Evolutionary conservation across 2,113 vertebrate species (phyloP).

Genomic region (Varanus komodoensis): DNA sequence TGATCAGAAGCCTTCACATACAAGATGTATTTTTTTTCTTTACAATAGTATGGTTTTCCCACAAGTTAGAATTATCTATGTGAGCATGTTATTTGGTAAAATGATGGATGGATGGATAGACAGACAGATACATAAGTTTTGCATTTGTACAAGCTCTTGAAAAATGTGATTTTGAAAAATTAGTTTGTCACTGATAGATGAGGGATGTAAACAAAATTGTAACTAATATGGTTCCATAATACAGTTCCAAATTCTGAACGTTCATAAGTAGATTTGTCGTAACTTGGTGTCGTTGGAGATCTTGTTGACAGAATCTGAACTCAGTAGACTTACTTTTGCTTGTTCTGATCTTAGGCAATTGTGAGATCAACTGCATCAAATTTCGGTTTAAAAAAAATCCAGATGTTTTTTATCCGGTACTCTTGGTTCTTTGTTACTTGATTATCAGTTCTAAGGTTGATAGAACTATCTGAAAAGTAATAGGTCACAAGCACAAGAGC

Average conservation of each 20-base stretch:
- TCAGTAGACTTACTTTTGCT: background rate
- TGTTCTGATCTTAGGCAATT: background rate
- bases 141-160: background rate
- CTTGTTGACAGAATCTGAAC: background rate
- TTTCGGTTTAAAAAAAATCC: background rate
- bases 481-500: background rate
- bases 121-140: background rate
- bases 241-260: background rate
- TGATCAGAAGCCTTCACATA: conserved; percentile 28
- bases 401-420: background rate
- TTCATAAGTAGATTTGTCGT: background rate
- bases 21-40: conserved; percentile 31
- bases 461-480: background rate
- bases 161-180: background rate
- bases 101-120: no score
- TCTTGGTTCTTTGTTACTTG: background rate
- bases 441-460: background rate
- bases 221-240: conserved; percentile 29
- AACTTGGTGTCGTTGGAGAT: background rate
- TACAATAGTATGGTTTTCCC: conserved; percentile 14
- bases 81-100: background rate
- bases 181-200: background rate
- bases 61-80: background rate
- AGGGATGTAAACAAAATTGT: conserved; percentile 4
- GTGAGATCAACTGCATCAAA: background rate